Evolutionary conservation across 1,140 invertebrate genomes (phyloP).

Genomic region (Lepidotrigona ventralis): DNA sequence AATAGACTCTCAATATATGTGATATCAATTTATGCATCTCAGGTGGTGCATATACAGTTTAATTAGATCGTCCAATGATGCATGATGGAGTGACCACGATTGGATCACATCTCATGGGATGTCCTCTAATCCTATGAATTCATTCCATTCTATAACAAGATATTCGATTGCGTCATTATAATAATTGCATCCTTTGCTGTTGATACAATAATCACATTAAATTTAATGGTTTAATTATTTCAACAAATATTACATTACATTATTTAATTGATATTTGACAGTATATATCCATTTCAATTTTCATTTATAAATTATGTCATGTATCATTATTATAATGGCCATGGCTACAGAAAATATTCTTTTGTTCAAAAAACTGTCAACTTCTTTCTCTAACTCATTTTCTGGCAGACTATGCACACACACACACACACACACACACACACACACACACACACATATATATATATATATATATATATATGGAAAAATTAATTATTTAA

Average conservation of each 20-base stretch:
- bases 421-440: too few relatives aligned
- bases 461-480: too few relatives aligned
- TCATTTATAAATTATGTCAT: not conserved
- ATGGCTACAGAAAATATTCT: not conserved
- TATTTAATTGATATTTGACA: not conserved
- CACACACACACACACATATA: too few relatives aligned
- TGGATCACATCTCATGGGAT: slow-evolving; percentile 62
- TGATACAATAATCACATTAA: not conserved
- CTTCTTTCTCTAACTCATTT: not conserved
- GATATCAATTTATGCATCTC: slow-evolving; percentile 47
- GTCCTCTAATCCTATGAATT: slow-evolving; percentile 56
- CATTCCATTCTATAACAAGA: slow-evolving; percentile 29
- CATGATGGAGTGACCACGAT: slow-evolving; percentile 57
- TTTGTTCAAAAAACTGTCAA: not conserved
- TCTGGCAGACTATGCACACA: too few relatives aligned
- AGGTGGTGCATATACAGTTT: slow-evolving; percentile 38
- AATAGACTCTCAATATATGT: not conserved
- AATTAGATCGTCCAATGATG: slow-evolving; percentile 63
- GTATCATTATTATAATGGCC: not conserved
- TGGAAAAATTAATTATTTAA: too few relatives aligned
- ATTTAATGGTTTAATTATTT: not conserved
- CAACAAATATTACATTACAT: not conserved
- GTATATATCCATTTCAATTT: not conserved
- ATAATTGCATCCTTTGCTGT: slow-evolving; percentile 20
- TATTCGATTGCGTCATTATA: slow-evolving; percentile 37